Evolutionary conservation across 2,888 invertebrate species (phyloP).

Genomic region (Arctia plantaginis): DNA sequence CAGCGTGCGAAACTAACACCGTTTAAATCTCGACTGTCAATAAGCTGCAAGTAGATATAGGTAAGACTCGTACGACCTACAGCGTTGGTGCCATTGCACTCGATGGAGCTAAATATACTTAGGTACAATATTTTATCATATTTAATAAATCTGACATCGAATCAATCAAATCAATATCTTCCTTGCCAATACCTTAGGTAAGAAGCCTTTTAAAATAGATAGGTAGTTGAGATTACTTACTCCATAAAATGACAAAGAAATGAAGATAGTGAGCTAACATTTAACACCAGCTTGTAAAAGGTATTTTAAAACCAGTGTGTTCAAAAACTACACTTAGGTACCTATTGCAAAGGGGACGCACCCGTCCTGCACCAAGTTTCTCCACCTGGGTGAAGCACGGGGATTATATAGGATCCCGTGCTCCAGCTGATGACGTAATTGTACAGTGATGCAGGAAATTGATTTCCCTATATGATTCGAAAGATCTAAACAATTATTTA

Average conservation of each 20-base stretch:
- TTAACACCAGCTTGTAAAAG: background rate
- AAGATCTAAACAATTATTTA: too few relatives aligned
- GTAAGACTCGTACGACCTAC: background rate
- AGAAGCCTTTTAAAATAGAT: background rate
- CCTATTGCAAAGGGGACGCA: too few relatives aligned
- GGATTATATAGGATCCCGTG: too few relatives aligned
- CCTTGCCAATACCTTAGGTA: background rate
- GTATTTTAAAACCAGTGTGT: background rate
- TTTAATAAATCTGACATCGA: background rate
- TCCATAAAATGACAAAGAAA: background rate
- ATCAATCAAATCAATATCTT: background rate
- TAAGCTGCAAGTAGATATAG: background rate
- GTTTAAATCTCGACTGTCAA: background rate
- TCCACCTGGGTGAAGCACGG: too few relatives aligned
- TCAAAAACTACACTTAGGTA: too few relatives aligned
- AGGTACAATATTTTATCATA: background rate
- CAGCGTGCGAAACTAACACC: slow-evolving; percentile 1
- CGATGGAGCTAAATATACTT: background rate
- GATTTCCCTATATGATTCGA: too few relatives aligned
- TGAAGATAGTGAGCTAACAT: background rate
- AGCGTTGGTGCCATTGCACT: background rate
- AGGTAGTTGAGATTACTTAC: background rate
- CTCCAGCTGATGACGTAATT: too few relatives aligned
- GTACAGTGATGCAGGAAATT: too few relatives aligned
- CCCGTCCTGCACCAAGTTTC: too few relatives aligned